Evolutionary conservation across 92 coral and sea anemone species (phyloP), one percentile per base, ranked within the genome.

Genomic region (Parazoanthus atlanticus): DNA sequence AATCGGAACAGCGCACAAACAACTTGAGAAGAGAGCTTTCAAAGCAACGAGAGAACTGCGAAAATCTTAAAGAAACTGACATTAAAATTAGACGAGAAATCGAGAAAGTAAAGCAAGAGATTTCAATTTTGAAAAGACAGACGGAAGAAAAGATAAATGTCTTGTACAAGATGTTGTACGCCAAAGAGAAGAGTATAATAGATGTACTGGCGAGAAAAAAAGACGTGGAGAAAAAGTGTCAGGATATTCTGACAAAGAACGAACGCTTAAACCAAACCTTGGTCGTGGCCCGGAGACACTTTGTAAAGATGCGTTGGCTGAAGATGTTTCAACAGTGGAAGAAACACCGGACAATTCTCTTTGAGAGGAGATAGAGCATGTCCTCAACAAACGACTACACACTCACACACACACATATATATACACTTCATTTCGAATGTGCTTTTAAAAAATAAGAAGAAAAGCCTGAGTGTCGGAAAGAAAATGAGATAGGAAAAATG

Each of bases 1-100:
- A 78, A 11, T 47, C 61, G 29, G 85, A 80, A 56, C 72, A 80
- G 26, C 67, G 70, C 13, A 80, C 85, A 19, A 54, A 80, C 40
- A 56, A 80, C 85, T 58, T 80, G 46, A 80, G 85, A 52, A 80
- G 73, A 80, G 73, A 80, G 30, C 69, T 80, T 56, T 56, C 43
- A 10, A 80, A 80, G 26, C 69, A 64, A 7, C 85, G 70, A 58
- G 43, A 80, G 85, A 17, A 56, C 49, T 56, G 29, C 41, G 85
- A 80, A 33, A 80, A 30, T 30, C 85, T 80, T 32, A 80, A 80
- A 80, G 85, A 80, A 30, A 56, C 85, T 32, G 43, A 56, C 70
- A 7, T 58, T 32, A 28, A 8, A 80, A 80, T 80, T 21, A 80
- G 85, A 64, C 85, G 29, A 5, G 85, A 80, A 80, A 80, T 80